Percentiles rank a stretch among this genome's conserved stretches.
Conservation (phyloP, 2,113 vertebrate genomes). For the Hippocampus guttulatus region DNA sequence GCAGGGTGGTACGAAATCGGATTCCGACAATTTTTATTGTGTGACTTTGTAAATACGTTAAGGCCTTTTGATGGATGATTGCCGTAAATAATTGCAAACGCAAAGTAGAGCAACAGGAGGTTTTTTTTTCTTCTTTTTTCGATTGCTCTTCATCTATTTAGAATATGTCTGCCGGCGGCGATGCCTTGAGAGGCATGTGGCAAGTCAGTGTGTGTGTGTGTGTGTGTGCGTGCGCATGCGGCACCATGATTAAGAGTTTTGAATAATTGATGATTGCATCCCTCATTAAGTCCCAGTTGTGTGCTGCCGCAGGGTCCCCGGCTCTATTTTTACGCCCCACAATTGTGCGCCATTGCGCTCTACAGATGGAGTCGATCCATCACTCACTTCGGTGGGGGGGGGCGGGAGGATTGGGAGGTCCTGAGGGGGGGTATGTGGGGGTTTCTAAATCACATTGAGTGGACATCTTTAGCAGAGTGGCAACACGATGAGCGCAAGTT, state of each 20-base stretch:
- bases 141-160: constrained; percentile 27
- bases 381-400: constrained; percentile 33
- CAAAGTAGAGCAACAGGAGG: constrained; percentile 13
- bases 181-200: constrained; percentile 21
- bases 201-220: constrained; percentile 10
- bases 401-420: constrained; percentile 21
- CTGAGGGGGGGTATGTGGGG: constrained; percentile 7
- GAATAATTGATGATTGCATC: constrained; percentile 72
- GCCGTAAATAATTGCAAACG: not conserved
- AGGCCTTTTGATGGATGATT: not conserved
- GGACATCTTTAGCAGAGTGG: constrained; percentile 44
- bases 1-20: not conserved
- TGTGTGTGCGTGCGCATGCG: constrained; percentile 9
- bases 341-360: constrained; percentile 40
- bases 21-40: not conserved
- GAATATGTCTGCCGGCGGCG: constrained; percentile 8
- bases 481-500: constrained; percentile 2
- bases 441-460: constrained; percentile 50
- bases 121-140: constrained; percentile 8
- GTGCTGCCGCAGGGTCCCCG: constrained; percentile 27
- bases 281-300: constrained; percentile 65
- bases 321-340: constrained; percentile 50
- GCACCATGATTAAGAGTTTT: constrained; percentile 69
- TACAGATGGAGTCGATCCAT: constrained; percentile 50
- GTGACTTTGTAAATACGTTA: not conserved